Percentiles rank a stretch among this genome's conserved stretches.
Conservation (phyloP, 1,140 invertebrate species). For the Piezodorus guildinii region DNA sequence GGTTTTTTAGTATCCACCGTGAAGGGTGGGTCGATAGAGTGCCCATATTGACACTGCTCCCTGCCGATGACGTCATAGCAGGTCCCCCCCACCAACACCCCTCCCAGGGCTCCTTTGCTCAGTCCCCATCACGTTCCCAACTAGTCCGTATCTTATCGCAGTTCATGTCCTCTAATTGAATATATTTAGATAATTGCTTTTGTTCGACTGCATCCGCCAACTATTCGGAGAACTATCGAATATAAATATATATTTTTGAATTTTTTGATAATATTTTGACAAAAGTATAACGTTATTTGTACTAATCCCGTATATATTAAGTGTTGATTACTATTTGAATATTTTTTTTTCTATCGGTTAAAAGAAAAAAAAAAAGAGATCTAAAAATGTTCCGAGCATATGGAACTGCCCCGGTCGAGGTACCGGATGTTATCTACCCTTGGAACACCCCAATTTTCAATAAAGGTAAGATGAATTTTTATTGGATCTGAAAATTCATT, state of each 20-base stretch:
- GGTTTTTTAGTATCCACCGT: not conserved
- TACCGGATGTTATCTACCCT: conserved; percentile 22
- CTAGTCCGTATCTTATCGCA: not conserved
- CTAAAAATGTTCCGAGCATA: conserved; percentile 22
- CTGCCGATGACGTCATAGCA: not conserved
- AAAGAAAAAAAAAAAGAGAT: conserved; percentile 14
- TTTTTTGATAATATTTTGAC: too few species aligned
- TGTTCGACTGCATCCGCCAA: too few species aligned
- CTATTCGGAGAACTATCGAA: too few species aligned
- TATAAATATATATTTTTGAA: too few species aligned
- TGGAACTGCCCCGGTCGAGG: conserved; percentile 22
- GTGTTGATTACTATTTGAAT: too few species aligned
- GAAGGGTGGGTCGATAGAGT: not conserved
- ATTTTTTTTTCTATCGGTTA: not conserved
- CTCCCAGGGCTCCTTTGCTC: not conserved
- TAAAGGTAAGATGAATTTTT: conserved; percentile 16
- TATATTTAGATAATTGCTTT: not conserved
- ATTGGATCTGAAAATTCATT: not conserved
- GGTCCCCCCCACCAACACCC: not conserved
- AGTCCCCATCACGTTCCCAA: conserved; percentile 2
- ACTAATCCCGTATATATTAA: too few species aligned
- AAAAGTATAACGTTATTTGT: too few species aligned
- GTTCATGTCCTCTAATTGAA: conserved; percentile 1
- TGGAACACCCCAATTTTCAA: conserved; percentile 23
- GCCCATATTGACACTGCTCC: conserved; percentile 10